phyloP scores from a whole-genome alignment of 2,797 vertebrate genomes.

The Lepilemur ruficaudatus region DNA sequence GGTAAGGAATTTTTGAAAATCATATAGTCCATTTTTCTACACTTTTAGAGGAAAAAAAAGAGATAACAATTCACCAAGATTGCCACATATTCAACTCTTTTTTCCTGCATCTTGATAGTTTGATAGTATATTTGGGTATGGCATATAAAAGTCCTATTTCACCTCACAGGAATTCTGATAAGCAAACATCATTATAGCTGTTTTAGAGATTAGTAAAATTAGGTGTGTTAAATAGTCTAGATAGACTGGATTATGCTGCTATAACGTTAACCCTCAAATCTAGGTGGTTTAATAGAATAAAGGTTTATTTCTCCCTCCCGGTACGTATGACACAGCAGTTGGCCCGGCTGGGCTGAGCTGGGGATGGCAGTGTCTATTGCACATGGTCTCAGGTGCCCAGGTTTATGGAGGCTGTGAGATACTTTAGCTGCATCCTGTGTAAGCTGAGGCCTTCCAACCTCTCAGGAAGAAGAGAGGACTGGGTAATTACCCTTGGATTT shows the following conservation, averaged over 20 bases:
- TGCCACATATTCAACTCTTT: background rate
- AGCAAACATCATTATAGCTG: slow-evolving; percentile 4
- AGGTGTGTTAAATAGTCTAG: background rate
- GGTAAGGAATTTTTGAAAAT: background rate
- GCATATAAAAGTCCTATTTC: background rate
- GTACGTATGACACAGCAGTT: background rate
- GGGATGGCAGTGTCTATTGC: background rate
- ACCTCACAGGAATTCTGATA: slow-evolving; percentile 13
- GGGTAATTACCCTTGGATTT: background rate
- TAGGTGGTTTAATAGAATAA: background rate
- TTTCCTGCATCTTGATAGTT: background rate
- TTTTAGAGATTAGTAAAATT: slow-evolving; percentile 51
- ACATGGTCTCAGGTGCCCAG: background rate
- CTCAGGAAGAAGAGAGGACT: background rate
- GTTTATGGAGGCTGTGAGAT: background rate
- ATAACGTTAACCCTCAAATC: background rate
- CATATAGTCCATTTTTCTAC: background rate
- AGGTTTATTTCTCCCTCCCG: background rate
- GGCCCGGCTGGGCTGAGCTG: background rate
- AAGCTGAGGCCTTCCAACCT: background rate
- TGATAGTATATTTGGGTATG: background rate
- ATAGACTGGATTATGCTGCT: background rate
- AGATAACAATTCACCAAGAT: background rate
- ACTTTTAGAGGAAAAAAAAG: background rate
- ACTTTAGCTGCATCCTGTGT: background rate